Conservation (phyloP, 1,140 invertebrate genomes). For the Ridgeia piscesae region DNA sequence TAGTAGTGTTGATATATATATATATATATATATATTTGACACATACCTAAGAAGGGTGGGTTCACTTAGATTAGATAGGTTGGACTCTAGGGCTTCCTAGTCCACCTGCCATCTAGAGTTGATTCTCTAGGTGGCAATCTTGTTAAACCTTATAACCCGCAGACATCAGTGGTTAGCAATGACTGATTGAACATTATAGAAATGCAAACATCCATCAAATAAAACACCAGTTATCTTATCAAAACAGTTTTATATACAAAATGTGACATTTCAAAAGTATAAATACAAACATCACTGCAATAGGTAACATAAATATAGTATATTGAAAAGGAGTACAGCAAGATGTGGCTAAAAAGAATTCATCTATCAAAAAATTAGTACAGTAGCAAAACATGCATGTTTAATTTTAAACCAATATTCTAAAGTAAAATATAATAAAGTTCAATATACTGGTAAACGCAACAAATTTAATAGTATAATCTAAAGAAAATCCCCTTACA, state of each 20-base stretch:
- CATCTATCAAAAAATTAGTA: not conserved
- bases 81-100: too few species aligned
- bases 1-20: too few species aligned
- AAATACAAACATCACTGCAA: not conserved
- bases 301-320: not conserved
- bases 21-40: too few species aligned
- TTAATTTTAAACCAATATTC: not conserved
- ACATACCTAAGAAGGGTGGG: too few species aligned
- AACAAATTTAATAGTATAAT: not conserved
- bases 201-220: not conserved
- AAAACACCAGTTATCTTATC: not conserved
- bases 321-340: not conserved
- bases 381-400: not conserved
- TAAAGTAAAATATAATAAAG: not conserved
- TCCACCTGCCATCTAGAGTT: too few species aligned
- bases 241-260: not conserved
- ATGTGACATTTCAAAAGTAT: not conserved
- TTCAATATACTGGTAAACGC: not conserved
- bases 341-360: not conserved
- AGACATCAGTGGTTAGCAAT: too few species aligned
- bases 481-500: not conserved
- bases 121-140: too few species aligned
- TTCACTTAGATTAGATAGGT: too few species aligned
- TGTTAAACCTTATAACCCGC: too few species aligned
- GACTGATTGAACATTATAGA: not conserved